Base-by-base conservation (phyloP, 2,113 vertebrate species). In the Stigmatopora nigra region DNA sequence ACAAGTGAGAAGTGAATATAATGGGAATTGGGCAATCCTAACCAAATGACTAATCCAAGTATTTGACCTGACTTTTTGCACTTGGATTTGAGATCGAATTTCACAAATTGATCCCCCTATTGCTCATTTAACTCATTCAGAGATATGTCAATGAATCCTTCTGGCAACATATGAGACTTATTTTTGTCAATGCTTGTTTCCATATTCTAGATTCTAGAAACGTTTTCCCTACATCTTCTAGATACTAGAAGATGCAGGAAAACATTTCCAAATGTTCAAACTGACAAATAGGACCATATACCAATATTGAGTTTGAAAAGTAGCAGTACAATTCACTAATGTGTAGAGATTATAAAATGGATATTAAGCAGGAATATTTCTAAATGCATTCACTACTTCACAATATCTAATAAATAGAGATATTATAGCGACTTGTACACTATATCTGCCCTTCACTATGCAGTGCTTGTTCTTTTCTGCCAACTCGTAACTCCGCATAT, bases 351-450 rank as follows among this genome's bases (percentile, higher is more conserved):
- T 46, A 48, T 56, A 31, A 73, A 14, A 57, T 78, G 77, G 35
- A 69, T 51, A 72, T 64, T 66, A 61, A 73, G 64, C 56, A 52
- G 22, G 66, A 57, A 53, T 66, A 65, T 65, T 75, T 80, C 53
- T 68, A 76, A 72, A 60, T 78, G 75, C 78, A 78, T 83, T 76
- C 60, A 66, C 35, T 47, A 57, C 65, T 65, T 63, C 73, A 83
- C 76, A 62, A 57, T n/a, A 19, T 73, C 19, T 68, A 70, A 63
- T 74, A 64, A 84, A 82, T 81, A 83, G 84, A 86, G 64, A 67
- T 62, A 36, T 73, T 77, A 64, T 65, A 75, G 72, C 68, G 76
- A 67, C 15, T 3, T 41, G 5, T 8, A 35, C 22, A 35, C 7
- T 56, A 31, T 57, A 15, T 53, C 51, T 53, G 51, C 4, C 4